Conservation (phyloP, 1,140 invertebrate species). For the Lithobius niger region DNA sequence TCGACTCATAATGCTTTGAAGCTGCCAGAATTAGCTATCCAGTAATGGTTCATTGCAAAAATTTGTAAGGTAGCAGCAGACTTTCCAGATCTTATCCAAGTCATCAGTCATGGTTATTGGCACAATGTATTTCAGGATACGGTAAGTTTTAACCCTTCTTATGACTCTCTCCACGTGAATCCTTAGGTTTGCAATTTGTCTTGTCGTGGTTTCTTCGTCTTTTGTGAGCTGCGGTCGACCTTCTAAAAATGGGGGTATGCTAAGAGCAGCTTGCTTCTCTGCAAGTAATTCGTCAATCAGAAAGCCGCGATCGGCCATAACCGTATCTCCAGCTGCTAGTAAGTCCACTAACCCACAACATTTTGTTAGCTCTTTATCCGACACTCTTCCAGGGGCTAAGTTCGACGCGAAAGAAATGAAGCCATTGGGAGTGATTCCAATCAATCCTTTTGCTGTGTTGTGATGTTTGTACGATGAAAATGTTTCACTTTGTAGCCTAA, state of each 20-base stretch:
- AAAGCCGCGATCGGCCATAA: slow-evolving; percentile 21
- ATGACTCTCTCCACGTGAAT: slow-evolving; percentile 20
- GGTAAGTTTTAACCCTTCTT: neutral
- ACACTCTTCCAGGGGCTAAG: too few relatives aligned
- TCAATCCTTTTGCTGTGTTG: slow-evolving; percentile 19
- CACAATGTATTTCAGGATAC: neutral
- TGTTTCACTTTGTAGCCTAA: neutral
- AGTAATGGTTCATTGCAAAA: neutral
- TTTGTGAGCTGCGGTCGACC: slow-evolving; percentile 10
- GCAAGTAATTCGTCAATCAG: slow-evolving; percentile 6
- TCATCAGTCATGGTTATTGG: neutral
- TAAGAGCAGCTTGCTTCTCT: neutral
- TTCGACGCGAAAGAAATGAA: slow-evolving; percentile 16
- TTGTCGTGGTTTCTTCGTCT: slow-evolving; percentile 14
- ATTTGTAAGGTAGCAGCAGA: neutral
- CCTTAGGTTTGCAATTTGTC: slow-evolving; percentile 13
- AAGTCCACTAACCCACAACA: slow-evolving; percentile 14
- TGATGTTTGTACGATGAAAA: slow-evolving; percentile 16
- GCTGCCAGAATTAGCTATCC: too few relatives aligned
- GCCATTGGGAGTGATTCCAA: slow-evolving; percentile 17
- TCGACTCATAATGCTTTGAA: too few relatives aligned
- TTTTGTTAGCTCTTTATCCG: slow-evolving; percentile 16
- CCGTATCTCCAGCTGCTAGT: slow-evolving; percentile 15
- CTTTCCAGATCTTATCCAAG: neutral
- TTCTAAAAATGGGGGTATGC: slow-evolving; percentile 8